Evolutionary conservation across 2,888 invertebrate species (phyloP), one percentile per base, ranked within the genome.

Genomic region (Exocentrus adspersus): DNA sequence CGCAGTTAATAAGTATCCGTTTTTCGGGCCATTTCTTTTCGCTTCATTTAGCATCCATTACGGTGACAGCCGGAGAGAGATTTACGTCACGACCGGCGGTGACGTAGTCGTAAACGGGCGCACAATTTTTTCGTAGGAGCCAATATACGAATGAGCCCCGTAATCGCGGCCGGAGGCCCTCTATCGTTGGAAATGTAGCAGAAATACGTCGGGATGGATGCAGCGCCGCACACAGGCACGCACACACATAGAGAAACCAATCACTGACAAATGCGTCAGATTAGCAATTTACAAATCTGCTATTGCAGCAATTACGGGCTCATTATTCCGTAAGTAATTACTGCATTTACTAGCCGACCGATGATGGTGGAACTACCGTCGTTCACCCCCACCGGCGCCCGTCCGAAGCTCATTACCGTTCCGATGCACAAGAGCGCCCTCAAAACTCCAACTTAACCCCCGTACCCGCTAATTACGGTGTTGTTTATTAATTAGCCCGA

Each of bases 231-330:
- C 59, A 65, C 54, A 68, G 58, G 60, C 67, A 68, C 54, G 67
- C 69, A 65, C 54, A 66, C 69, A 65, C 70, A 75, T 73, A 73
- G 71, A 72, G 73, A 75, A 75, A 74, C 76, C 78, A 79, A 79
- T 78, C 78, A 77, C 75, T 79, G 80, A 81, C 79, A 80, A 81
- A 81, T 80, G 81, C 80, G 79, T 80, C 79, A 81, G 82, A 83
- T 83, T 82, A 82, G 82, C 81, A 82, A 82, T 82, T 82, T 82
- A 81, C 83, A 81, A 82, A 82, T 82, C 82, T 81, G 81, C 81
- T 80, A 81, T 81, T 81, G 80, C 81, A 79, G 81, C 82, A 82
- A 83, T 82, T 82, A 82, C 81, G 75, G 77, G 78, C 82, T 82
- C 82, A 83, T 82, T 83, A 83, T 82, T 81, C 78, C 75, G 78